Evolutionary conservation across 2,888 invertebrate species (phyloP).

Genomic region (Urechis unicinctus): DNA sequence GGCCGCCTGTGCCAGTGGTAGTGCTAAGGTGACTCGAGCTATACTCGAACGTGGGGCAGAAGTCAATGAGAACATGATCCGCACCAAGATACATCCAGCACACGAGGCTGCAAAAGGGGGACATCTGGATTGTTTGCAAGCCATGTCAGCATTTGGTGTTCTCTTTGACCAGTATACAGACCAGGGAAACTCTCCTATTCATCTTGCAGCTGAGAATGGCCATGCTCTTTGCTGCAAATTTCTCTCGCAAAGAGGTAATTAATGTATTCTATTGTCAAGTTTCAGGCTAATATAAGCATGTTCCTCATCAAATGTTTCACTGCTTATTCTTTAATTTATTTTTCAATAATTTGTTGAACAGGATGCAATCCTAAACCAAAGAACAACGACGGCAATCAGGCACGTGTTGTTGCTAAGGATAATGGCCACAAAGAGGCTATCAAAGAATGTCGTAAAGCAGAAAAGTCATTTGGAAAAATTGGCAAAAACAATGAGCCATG

Average conservation of each 20-base stretch:
- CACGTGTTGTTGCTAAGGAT: slow-evolving; percentile 46
- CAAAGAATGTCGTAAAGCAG: slow-evolving; percentile 48
- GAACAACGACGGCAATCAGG: slow-evolving; percentile 44
- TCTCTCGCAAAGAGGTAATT: slow-evolving; percentile 46
- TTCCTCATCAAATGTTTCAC: not conserved
- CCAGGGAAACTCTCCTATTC: slow-evolving; percentile 46
- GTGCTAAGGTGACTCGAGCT: slow-evolving; percentile 39
- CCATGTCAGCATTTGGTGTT: slow-evolving; percentile 45
- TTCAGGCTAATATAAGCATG: no score
- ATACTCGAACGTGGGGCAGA: slow-evolving; percentile 38
- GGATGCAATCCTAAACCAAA: slow-evolving; percentile 52
- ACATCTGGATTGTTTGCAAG: slow-evolving; percentile 21
- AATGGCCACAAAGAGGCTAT: slow-evolving; percentile 44
- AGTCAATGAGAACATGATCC: slow-evolving; percentile 32
- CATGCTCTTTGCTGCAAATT: slow-evolving; percentile 46
- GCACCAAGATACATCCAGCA: slow-evolving; percentile 37
- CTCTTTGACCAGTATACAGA: slow-evolving; percentile 44
- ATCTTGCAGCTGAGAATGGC: slow-evolving; percentile 42
- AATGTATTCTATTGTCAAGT: no score
- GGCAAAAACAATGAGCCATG: slow-evolving; percentile 47
- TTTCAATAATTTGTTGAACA: slow-evolving; percentile 15
- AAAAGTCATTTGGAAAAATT: slow-evolving; percentile 45
- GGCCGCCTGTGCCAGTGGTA: slow-evolving; percentile 47
- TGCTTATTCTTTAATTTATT: not conserved
- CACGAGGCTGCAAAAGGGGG: slow-evolving; percentile 49